Conservation (phyloP, 2,888 invertebrate species). For the Lasioglossum calceatum region DNA sequence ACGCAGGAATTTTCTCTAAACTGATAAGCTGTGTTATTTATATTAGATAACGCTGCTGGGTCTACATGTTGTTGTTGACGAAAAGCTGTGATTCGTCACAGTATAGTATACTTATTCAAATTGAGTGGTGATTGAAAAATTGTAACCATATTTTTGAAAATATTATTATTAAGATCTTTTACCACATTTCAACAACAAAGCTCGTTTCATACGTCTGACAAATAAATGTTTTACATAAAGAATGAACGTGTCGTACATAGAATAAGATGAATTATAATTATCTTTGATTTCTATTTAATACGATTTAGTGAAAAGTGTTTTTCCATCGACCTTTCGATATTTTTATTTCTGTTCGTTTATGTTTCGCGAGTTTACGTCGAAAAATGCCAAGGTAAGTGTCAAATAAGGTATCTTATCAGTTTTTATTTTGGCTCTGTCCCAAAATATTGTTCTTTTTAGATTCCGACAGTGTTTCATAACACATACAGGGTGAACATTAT, state of each 20-base stretch:
- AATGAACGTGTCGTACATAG: neutral
- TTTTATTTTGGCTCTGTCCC: neutral
- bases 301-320: neutral
- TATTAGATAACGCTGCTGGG: conserved; percentile 10
- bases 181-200: neutral
- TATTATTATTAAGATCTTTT: neutral
- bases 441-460: neutral
- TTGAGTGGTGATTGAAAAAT: neutral
- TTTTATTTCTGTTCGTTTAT: neutral
- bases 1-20: neutral
- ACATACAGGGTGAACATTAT: too few relatives aligned
- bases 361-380: conserved; percentile 26
- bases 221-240: neutral
- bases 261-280: neutral
- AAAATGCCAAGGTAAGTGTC: conserved; percentile 40
- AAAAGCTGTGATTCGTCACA: neutral
- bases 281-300: neutral
- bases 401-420: conserved; percentile 34
- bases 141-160: neutral
- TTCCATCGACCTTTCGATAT: neutral
- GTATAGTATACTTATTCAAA: neutral
- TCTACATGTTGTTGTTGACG: neutral
- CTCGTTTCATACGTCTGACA: conserved; percentile 32
- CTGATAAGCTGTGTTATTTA: neutral
- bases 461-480: neutral